These are phyloP conservation scores for Fregata magnificens DNA, from an alignment of 2,113 vertebrate genomes.

Conservation along the genomic window DNA sequence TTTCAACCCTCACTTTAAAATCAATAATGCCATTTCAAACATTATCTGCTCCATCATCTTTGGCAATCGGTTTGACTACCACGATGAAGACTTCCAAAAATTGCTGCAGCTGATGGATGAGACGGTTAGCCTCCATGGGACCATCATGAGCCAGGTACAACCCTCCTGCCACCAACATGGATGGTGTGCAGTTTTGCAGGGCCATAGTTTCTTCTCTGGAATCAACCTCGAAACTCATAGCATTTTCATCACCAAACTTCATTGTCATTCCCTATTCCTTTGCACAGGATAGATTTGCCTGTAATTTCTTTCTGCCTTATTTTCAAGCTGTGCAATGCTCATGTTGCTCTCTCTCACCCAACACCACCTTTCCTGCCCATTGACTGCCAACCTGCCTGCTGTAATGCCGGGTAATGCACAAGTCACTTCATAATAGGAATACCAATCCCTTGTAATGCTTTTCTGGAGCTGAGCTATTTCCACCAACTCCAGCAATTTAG, in stretches of 20 bases:
- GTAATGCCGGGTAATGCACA: fast-evolving
- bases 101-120: slow-evolving; percentile 75
- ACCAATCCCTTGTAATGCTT: neutral
- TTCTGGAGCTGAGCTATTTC: neutral
- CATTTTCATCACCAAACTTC: neutral
- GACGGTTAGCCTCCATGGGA: neutral
- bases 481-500: neutral
- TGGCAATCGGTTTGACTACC: slow-evolving; percentile 86
- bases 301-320: neutral
- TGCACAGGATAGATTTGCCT: neutral
- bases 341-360: neutral
- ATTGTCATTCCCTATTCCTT: neutral
- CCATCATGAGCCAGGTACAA: slow-evolving; percentile 41
- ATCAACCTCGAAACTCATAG: fast-evolving
- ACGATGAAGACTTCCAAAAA: slow-evolving; percentile 72
- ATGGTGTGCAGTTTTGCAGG: neutral
- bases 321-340: neutral
- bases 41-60: slow-evolving; percentile 81
- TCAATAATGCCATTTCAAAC: slow-evolving; percentile 80
- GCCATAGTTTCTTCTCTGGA: neutral
- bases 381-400: neutral
- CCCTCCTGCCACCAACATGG: neutral
- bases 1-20: slow-evolving; percentile 70
- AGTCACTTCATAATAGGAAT: neutral
- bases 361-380: neutral